Conservation (phyloP, 2,113 vertebrate species). For the Apteryx owenii region DNA sequence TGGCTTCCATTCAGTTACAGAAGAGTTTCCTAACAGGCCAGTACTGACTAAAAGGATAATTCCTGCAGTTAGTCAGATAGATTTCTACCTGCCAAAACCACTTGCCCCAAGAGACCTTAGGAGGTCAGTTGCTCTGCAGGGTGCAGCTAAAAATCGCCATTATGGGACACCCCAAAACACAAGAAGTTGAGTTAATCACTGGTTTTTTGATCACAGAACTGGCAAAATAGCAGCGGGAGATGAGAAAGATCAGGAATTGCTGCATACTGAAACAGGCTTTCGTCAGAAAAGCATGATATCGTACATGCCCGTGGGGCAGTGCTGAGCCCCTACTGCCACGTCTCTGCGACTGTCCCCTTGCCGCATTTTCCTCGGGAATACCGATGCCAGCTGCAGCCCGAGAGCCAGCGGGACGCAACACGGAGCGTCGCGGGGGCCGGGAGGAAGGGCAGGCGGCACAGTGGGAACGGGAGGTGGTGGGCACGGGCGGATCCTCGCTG, state of each 20-base stretch:
- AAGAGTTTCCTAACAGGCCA: neutral
- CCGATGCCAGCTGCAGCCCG: neutral
- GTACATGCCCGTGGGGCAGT: neutral
- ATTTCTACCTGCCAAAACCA: neutral
- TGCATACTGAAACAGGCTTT: neutral
- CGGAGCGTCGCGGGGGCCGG: neutral
- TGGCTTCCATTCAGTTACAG: neutral
- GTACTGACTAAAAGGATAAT: neutral
- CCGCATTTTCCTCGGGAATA: neutral
- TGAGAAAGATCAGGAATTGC: neutral
- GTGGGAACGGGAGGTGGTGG: neutral
- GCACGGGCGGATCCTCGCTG: neutral
- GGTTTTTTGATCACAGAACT: neutral
- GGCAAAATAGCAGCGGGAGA: neutral
- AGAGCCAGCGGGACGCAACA: neutral
- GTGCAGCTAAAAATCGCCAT: neutral
- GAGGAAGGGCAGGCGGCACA: no score
- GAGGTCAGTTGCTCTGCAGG: neutral
- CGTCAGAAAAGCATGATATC: neutral
- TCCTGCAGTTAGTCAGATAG: neutral
- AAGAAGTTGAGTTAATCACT: neutral
- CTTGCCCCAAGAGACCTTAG: neutral
- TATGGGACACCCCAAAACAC: neutral
- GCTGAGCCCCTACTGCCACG: neutral
- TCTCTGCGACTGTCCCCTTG: neutral